Evolutionary conservation across 37 sponge, comb jelly and placozoan genomes (phyloP).

Genomic region (Axinella damicornis): DNA sequence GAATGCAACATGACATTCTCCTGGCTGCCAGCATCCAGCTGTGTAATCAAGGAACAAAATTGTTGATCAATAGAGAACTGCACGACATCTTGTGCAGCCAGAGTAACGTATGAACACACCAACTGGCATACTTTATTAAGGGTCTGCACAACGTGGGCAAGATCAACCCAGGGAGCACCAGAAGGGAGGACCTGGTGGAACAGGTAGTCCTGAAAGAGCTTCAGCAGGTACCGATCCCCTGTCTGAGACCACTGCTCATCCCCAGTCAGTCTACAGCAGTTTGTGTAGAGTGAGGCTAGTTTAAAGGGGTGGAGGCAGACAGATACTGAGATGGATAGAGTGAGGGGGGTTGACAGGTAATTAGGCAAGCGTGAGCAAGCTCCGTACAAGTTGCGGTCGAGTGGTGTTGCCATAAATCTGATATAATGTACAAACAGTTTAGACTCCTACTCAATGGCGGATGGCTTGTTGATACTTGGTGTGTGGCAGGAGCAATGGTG

Average conservation of each 20-base stretch:
- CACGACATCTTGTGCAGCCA: background rate
- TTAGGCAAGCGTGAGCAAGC: too few species aligned
- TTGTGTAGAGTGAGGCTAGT: background rate
- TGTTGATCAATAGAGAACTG: too few species aligned
- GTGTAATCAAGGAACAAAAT: background rate
- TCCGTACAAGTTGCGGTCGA: too few species aligned
- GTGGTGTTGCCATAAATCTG: too few species aligned
- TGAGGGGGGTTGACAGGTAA: background rate
- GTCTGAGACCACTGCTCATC: conserved; percentile 90
- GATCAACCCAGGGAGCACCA: conserved; percentile 89
- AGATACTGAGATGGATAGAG: background rate
- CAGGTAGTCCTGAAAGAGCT: conserved; percentile 87
- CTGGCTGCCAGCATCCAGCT: conserved; percentile 83
- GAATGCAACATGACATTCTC: conserved; percentile 77
- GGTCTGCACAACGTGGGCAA: conserved; percentile 84
- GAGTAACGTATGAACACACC: background rate
- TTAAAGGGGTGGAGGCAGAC: background rate
- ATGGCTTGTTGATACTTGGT: too few species aligned
- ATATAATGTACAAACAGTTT: too few species aligned
- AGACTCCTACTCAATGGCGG: too few species aligned
- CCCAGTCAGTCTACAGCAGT: conserved; percentile 53
- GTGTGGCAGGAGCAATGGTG: too few species aligned
- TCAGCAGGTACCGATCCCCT: conserved; percentile 89
- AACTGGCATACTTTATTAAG: conserved; percentile 78
- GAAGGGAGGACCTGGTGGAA: conserved; percentile 86